Evolutionary conservation across 2,888 invertebrate genomes (phyloP), one percentile per base, ranked within the genome.

Genomic region (Nymphalis polychloros): DNA sequence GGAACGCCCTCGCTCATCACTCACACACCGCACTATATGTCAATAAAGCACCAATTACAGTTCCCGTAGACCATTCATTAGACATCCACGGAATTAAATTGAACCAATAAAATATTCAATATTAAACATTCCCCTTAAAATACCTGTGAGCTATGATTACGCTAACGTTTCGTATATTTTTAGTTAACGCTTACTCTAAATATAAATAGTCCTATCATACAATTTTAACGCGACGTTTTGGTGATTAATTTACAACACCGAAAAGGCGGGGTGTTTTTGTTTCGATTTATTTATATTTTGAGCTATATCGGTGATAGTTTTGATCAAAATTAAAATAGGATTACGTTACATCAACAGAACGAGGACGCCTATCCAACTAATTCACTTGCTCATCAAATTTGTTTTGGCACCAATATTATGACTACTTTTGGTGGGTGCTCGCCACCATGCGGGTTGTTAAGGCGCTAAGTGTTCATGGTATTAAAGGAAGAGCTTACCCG

Each of bases 91-190:
- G 41, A 19, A 19, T 19, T 35, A 41, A 27, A 23, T 2, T n/a
- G n/a, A 57, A 7, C 8, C 13, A 55, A 41, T 57, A 57, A 57
- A 57, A 57, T 57, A 57, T 57, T 41, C 20, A 57, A 19, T 19
- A 35, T 1, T 41, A 13, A n/a, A 19, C 57, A 10, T 3, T 41
- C 31, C 17, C 57, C 19, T 19, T 41, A 6, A n/a, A 27, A 27
- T 41, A 50, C 50, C 27, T 27, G 5, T 41, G 41, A 19, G 41
- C 35, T 57, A 19, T 41, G 35, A 57, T 57, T 57, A 57, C 5
- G 10, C 35, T 57, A 41, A 57, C 41, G 41, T 41, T 10, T 57
- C 19, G 31, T 35, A 57, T 19, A 19, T 35, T 19, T n/a, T 57
- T 57, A 7, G 23, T 31, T 27, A 16, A 16, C 27, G 53, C 23